Percentiles rank a stretch among this genome's conserved stretches.
Evolutionary conservation across 2,113 vertebrate genomes (phyloP).

Genomic region (Urocynchramus pylzowi): DNA sequence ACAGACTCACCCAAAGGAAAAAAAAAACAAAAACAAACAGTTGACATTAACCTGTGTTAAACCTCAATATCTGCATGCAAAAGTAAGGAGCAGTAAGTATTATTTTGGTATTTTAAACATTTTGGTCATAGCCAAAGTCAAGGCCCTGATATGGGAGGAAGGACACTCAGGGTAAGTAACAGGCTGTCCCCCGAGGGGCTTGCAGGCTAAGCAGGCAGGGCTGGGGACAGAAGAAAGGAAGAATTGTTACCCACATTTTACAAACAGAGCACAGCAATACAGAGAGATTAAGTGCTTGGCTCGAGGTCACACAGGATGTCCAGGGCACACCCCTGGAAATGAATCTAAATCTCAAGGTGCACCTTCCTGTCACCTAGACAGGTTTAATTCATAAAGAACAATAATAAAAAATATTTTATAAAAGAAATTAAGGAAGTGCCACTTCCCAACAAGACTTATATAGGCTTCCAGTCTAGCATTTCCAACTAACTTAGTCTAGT

Average conservation of each 20-base stretch:
- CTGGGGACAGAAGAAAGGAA: background rate
- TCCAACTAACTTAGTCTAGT: background rate
- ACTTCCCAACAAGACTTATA: background rate
- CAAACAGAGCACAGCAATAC: background rate
- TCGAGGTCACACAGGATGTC: background rate
- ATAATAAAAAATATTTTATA: background rate
- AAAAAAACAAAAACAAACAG: background rate
- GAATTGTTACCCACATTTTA: background rate
- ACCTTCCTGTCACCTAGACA: background rate
- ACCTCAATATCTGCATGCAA: background rate
- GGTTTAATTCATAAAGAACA: background rate
- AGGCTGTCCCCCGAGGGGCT: background rate
- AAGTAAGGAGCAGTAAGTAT: background rate
- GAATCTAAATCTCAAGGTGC: background rate
- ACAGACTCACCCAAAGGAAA: background rate
- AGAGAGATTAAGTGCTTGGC: background rate
- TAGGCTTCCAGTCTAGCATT: background rate
- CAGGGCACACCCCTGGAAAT: background rate
- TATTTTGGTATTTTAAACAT: background rate
- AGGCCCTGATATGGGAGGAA: background rate
- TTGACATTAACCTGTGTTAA: background rate
- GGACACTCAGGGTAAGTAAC: background rate
- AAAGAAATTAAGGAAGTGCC: background rate
- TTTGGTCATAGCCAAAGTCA: background rate
- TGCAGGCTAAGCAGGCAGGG: background rate